Conservation (phyloP, 2,888 invertebrate genomes). For the Atrina japonica region DNA sequence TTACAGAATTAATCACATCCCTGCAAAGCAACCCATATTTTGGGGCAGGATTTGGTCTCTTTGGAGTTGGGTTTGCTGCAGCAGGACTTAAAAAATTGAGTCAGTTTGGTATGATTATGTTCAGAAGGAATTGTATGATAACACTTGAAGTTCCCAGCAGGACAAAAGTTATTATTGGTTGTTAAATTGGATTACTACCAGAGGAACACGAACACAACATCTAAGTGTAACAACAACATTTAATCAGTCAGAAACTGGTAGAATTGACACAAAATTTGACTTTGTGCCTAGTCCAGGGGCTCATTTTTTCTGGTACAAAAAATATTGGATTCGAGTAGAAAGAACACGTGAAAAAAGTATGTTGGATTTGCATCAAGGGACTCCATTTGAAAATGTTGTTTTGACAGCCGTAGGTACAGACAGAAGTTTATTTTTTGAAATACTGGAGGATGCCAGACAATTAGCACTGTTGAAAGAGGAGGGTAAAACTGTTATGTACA, state of each 20-base stretch:
- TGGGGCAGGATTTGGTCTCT: constrained; percentile 97
- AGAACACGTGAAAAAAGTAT: constrained; percentile 95
- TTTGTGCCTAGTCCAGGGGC: constrained; percentile 98
- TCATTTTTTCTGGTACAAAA: constrained; percentile 89
- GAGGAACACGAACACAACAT: constrained; percentile 93
- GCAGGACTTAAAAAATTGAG: constrained; percentile 91
- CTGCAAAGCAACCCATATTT: constrained; percentile 97
- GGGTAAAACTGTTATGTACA: constrained; percentile 96
- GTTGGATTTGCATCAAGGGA: constrained; percentile 94
- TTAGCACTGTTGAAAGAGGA: constrained; percentile 92
- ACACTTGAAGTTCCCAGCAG: constrained; percentile 97
- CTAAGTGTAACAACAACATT: constrained; percentile 97
- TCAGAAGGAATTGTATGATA: constrained; percentile 87
- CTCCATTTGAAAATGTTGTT: constrained; percentile 97
- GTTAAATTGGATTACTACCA: constrained; percentile 93
- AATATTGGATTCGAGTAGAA: constrained; percentile 95
- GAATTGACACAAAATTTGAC: constrained; percentile 87
- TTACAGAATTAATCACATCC: constrained; percentile 78
- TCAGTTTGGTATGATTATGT: constrained; percentile 81
- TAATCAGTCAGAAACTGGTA: constrained; percentile 94
- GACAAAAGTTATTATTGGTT: constrained; percentile 99
- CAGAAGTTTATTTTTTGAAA: constrained; percentile 91
- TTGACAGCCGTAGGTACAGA: constrained; percentile 94
- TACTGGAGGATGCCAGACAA: constrained; percentile 94
- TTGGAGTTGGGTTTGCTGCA: constrained; percentile 95